A percentile compares a stretch with the other conserved stretches of the same genome.
These are phyloP conservation scores for Brachionus paranguensis DNA, from an alignment of 1,140 invertebrate species.

Conservation along the genomic window DNA sequence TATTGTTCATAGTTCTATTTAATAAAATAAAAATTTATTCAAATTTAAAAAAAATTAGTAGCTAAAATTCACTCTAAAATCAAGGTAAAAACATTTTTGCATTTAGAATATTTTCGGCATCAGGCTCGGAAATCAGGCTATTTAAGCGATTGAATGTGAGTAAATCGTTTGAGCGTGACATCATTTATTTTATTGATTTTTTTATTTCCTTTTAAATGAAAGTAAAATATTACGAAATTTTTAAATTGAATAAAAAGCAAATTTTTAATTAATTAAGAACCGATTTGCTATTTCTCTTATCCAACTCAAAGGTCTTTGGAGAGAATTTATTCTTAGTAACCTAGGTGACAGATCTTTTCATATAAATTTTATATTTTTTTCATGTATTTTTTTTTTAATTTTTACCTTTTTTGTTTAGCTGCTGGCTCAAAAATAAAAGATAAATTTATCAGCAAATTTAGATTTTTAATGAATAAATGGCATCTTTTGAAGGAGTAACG, in stretches of 20 bases:
- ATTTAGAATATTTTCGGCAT: background rate
- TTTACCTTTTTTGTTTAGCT: background rate
- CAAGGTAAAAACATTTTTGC: background rate
- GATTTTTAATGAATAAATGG: background rate
- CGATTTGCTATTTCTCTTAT: background rate
- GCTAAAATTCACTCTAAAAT: background rate
- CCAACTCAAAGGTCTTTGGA: background rate
- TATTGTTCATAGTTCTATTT: background rate
- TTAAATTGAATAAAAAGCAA: background rate
- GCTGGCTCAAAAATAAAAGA: background rate
- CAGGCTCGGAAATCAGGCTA: background rate
- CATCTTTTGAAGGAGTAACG: background rate
- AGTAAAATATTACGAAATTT: background rate
- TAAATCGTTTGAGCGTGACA: background rate
- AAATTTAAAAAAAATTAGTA: background rate
- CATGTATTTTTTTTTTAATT: background rate
- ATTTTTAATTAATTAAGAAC: background rate
- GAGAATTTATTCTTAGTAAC: background rate
- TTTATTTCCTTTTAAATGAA: background rate
- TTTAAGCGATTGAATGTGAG: background rate
- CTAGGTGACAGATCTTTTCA: background rate
- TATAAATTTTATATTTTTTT: background rate
- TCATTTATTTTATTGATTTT: background rate
- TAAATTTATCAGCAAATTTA: background rate
- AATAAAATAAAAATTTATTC: background rate